These are phyloP conservation scores for Syrmaticus mikado DNA, from an alignment of 2,113 vertebrate species.

Conservation along the genomic window DNA sequence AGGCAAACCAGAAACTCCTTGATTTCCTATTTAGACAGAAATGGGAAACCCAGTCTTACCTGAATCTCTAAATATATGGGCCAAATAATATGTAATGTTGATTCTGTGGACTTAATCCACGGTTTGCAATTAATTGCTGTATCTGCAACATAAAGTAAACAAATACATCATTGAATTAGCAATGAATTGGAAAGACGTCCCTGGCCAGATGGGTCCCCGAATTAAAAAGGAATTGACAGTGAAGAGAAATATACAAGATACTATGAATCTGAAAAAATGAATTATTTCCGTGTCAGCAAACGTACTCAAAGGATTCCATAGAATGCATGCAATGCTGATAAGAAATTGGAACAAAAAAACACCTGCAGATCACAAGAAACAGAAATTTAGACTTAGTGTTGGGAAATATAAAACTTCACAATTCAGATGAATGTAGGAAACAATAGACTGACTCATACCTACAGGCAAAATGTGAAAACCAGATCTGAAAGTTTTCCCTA, in stretches of 20 bases:
- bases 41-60: not conserved
- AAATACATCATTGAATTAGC: not conserved
- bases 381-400: not conserved
- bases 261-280: not conserved
- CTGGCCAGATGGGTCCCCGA: not conserved
- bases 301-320: not conserved
- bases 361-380: not conserved
- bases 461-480: not conserved
- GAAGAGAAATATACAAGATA: not conserved
- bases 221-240: not conserved
- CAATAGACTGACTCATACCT: not conserved
- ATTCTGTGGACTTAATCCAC: not conserved
- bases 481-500: not conserved
- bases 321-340: accelerated
- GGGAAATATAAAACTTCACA: not conserved
- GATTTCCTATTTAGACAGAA: not conserved
- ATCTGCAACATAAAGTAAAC: not conserved
- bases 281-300: not conserved
- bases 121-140: not conserved
- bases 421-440: not conserved
- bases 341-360: not conserved
- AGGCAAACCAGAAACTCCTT: not conserved
- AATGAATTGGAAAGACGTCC: not conserved
- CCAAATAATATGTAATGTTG: not conserved
- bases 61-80: not conserved